Evolutionary conservation across 1,140 invertebrate species (phyloP).

Genomic region (Melanaphis sacchari): DNA sequence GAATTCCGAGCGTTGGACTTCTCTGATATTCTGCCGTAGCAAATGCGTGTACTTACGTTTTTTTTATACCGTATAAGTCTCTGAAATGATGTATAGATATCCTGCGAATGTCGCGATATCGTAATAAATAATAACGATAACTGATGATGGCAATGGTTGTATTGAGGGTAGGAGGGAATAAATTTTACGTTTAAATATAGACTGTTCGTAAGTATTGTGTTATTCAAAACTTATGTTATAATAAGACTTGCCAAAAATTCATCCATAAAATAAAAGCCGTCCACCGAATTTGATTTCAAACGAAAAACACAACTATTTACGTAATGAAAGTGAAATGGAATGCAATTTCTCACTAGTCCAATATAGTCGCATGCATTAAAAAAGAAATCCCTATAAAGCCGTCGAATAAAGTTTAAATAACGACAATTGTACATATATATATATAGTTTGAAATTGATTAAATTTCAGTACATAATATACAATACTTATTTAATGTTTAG

Average conservation of each 20-base stretch:
- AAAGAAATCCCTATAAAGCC: no score
- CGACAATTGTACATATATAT: neutral
- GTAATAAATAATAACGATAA: slow-evolving; percentile 2
- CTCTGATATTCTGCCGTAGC: no score
- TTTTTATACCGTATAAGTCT: neutral
- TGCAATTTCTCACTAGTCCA: no score
- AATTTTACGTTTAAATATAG: neutral
- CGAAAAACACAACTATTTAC: neutral
- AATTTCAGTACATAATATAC: no score
- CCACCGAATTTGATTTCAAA: neutral
- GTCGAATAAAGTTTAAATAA: neutral
- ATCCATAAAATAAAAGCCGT: neutral
- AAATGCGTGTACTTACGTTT: neutral
- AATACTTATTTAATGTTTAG: neutral
- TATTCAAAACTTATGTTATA: neutral
- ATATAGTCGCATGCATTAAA: no score
- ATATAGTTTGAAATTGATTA: neutral
- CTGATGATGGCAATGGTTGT: no score
- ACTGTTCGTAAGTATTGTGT: neutral
- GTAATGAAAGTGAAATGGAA: neutral
- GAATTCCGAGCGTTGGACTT: neutral
- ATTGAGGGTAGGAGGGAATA: no score
- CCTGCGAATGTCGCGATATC: neutral
- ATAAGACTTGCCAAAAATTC: neutral
- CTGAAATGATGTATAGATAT: neutral